Evolutionary conservation across 2,113 vertebrate species (phyloP), one percentile per base, ranked within the genome.

Genomic region (Scomber colias): DNA sequence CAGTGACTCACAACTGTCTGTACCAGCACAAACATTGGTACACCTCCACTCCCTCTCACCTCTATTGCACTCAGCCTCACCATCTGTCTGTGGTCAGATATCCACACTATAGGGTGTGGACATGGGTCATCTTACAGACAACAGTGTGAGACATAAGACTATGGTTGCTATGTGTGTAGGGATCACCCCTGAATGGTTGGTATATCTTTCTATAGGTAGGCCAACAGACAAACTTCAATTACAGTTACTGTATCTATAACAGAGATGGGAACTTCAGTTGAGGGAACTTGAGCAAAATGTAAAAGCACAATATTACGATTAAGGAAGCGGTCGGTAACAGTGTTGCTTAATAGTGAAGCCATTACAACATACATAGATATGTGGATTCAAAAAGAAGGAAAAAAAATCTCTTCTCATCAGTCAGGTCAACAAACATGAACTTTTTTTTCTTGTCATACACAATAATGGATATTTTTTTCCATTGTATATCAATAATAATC

Each of bases 31-130:
- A 60, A 67, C 53, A 64, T 21, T 45, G 30, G 53, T 56, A 60
- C 69, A 80, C 69, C 46, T 68, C 53, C 50, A 68, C 30, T 40
- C 68, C 66, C 69, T 51, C 44, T 61, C 82, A 72, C 46, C 46
- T 64, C 53, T 15, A 16, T 64, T 61, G 17, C 57, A 63, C 57
- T 72, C 77, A 64, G 79, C 79, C 80, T 14, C 65, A 55, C 87
- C 89, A 91, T 85, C 83, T 92, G 87, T 82, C 77, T 44, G 63
- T 72, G 75, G 79, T 89, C 79, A 81, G 63, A 82, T 88, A 83
- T 81, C 79, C 55, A 70, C n/a, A 74, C 44, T 57, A 64, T 40
- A 45, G 30, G 19, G 45, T 30, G n/a, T 63, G 64, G 61, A 68
- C 24, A 54, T 50, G 74, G 60, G 68, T 91, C 83, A 79, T 60